Percentiles rank a stretch among this genome's conserved stretches.
phyloP scores from a whole-genome alignment of 2,113 vertebrate genomes.

The Steatornis caripensis region DNA sequence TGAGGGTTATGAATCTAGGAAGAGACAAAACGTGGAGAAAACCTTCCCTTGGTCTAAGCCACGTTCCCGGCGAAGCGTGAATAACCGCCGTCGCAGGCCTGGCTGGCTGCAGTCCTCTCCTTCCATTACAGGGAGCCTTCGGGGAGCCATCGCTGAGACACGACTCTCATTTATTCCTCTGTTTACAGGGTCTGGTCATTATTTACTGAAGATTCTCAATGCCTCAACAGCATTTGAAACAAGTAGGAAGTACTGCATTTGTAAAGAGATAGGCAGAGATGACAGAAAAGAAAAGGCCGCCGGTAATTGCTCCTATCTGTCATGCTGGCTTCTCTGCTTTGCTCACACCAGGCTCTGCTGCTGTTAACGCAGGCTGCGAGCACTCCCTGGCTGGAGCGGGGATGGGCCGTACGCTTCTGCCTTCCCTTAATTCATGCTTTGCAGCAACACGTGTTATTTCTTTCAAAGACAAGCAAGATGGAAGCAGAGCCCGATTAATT shows the following conservation, averaged over 20 bases:
- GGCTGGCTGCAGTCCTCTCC: not conserved
- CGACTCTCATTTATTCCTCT: not conserved
- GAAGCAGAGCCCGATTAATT: not conserved
- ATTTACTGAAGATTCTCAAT: not conserved
- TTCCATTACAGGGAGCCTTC: not conserved
- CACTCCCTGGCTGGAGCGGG: not conserved
- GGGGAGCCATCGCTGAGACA: not conserved
- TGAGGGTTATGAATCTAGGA: not conserved
- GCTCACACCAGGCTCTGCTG: not conserved
- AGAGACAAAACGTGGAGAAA: not conserved
- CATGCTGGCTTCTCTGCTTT: not conserved
- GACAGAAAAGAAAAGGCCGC: not conserved
- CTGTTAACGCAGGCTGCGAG: not conserved
- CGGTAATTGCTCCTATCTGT: not conserved
- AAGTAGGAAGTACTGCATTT: not conserved
- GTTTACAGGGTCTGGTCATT: not conserved
- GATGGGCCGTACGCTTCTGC: not conserved
- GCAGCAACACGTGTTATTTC: not conserved
- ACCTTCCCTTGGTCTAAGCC: not conserved
- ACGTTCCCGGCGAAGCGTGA: fast-evolving
- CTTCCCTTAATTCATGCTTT: not conserved
- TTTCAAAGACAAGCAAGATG: not conserved
- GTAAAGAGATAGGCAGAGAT: not conserved
- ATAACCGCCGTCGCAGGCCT: not conserved
- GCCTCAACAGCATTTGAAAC: not conserved